Evolutionary conservation across 2,797 vertebrate genomes (phyloP).

Genomic region (Heterohyrax brucei): DNA sequence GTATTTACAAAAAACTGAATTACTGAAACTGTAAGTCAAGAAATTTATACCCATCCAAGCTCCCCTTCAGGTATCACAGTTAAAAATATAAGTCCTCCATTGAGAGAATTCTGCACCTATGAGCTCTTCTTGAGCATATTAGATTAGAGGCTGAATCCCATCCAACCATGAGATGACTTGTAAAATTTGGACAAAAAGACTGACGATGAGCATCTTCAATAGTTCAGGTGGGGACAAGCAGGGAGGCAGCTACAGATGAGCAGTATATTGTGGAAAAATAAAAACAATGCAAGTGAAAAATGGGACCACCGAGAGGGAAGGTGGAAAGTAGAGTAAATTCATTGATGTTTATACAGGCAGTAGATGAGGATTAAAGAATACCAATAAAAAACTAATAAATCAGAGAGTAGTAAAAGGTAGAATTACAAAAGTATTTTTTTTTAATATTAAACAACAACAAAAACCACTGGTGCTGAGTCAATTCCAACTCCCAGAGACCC

Average conservation of each 20-base stretch:
- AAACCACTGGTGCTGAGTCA: too few species aligned
- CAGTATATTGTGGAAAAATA: background rate
- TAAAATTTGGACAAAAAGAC: background rate
- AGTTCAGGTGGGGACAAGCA: background rate
- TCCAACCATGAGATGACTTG: background rate
- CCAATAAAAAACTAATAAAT: background rate
- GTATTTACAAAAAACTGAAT: background rate
- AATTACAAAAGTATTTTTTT: background rate
- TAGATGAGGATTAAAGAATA: background rate
- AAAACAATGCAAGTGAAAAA: slow-evolving; percentile 1
- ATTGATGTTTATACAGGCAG: background rate
- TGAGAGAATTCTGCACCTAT: background rate
- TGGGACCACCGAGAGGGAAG: background rate
- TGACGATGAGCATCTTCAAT: background rate
- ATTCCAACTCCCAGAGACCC: too few species aligned
- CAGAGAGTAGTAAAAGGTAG: background rate
- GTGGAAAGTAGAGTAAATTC: background rate
- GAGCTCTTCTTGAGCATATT: background rate
- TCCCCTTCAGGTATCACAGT: background rate
- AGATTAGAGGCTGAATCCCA: background rate
- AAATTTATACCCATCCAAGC: background rate
- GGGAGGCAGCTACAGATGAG: background rate
- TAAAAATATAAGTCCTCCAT: background rate
- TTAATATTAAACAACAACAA: too few species aligned
- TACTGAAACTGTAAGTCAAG: background rate